Evolutionary conservation across 2,888 invertebrate species (phyloP), one percentile per base, ranked within the genome.

Genomic region (Amblyjoppa fuscipennis): DNA sequence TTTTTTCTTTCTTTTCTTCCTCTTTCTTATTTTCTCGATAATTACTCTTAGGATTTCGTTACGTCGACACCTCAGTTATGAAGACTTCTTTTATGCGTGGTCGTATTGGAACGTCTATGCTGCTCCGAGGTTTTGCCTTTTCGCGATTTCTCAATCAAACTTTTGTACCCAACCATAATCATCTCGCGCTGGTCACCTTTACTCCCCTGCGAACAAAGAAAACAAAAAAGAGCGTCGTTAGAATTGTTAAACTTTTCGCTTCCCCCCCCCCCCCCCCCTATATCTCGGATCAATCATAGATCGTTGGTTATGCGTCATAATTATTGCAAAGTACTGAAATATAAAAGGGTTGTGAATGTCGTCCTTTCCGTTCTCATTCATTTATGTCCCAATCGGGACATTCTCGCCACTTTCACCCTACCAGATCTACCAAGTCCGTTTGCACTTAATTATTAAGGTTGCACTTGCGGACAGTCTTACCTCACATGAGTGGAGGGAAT

Each of bases 121-220:
- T 59, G 81, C 61, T 64, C 59, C 79, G 81, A 70, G 45, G 45
- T 68, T 80, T 85, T 84, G 66, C 83, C 66, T 73, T 81, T 87
- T 84, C 82, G 84, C 87, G 86, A 85, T 85, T 87, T 75, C 76
- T 84, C 70, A 74, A 82, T 80, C 84, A 79, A 87, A 87, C 76
- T 88, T 88, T 86, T 80, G 87, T 85, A 84, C 85, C 88, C 89
- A 87, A 84, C 88, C 89, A 88, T 87, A 91, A 89, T 93, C 93
- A 94, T 93, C 90, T 92, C 94, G 93, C 87, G 88, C 86, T 87
- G 87, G 86, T 88, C 87, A 85, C 88, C 81, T 87, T 87, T 84
- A 82, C 84, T 87, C 84, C 84, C 85, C 92, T 92, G 89, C 56
- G 41, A 41, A 77, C 73, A 77, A 34, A 89, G 78, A 69, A 76